Base-by-base conservation (phyloP, 2,888 invertebrate species). In the Ormyrus nitidulus region DNA sequence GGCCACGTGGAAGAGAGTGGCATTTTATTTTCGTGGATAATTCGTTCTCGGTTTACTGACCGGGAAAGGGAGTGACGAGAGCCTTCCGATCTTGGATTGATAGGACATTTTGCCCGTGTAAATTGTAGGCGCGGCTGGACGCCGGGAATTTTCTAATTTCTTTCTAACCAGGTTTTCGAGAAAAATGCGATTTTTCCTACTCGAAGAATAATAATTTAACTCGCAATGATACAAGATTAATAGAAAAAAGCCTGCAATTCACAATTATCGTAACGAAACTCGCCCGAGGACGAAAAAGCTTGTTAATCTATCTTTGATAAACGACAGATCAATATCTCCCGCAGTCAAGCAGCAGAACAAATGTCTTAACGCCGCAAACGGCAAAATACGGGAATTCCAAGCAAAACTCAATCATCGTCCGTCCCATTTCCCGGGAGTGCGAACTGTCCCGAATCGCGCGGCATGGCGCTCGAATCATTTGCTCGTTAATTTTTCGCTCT, bases 401-500 rank as follows among this genome's bases (percentile, higher is more conserved):
- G 9, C 11, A 8, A 34, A 78, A 56, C 71, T 75, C 58, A 75
- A 78, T 81, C 75, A 75, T 74, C 61, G 46, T 10, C 54, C n/a
- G 59, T 71, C 51, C 75, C 66, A 65, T 68, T 73, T 75, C 19
- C 46, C 69, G 9, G 48, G 46, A 34, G 51, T 54, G 48, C 62
- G 61, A 34, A 77, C 56, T 77, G 81, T 77, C 81, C 65, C 61
- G 10, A n/a, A 58, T 64, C 44, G 34, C 53, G 46, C 75, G 44
- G 4, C 34, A 66, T 75, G 64, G 51, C 62, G 51, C 10, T 11
- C 51, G 62, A 72, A 81, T 81, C 64, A 64, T 79, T 76, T 13
- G 71, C 81, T 79, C 81, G 79, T 81, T 81, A 81, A 76, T 46
- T 70, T 53, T 53, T 72, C n/a, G 1, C 19, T 19, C 34, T 34